Evolutionary conservation across 2,888 invertebrate species (phyloP), one percentile per base, ranked within the genome.

Genomic region (Chymomyza procnemis): DNA sequence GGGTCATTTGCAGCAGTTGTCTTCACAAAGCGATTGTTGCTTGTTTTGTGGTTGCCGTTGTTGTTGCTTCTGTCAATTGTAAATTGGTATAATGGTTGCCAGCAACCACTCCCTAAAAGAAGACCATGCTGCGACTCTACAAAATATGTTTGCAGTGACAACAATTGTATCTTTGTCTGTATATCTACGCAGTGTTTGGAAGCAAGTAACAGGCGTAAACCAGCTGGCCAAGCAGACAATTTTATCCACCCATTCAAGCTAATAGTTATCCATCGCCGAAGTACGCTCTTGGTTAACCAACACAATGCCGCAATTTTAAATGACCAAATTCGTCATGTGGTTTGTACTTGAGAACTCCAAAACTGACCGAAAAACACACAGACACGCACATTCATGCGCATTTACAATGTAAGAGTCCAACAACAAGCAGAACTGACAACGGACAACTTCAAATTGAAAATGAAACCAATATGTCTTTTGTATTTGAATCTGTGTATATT

Each of bases 251-350:
- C 69, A 61, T 22, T 67, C 72, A 66, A 48, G 21, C 76, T 73
- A 47, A 41, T 41, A 12, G 34, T 64, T 66, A 72, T 72, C 82
- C 76, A 79, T 70, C 82, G 1, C 34, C 34, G 8, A 12, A n/a
- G 9, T 34, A 34, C 34, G 9, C 34, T 41, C 34, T 30, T 14
- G 61, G 26, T 26, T 41, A 19, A 14, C 18, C 16, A 54, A 76
- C 66, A 71, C 72, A 61, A 65, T 66, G 87, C 75, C 81, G 73
- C 79, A 85, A 79, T 86, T 85, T 85, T 75, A 85, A 87, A 83
- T 87, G 85, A 80, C 85, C 86, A 86, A 84, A 86, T 79, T 79
- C 78, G 86, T 80, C 77, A 76, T 80, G 87, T 80, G 85, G 83
- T 82, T 84, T 82, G 83, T 84, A 87, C 83, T 84, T 84, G 83